Base-by-base conservation (phyloP, 2,797 vertebrate genomes). In the Phataginus tricuspis region DNA sequence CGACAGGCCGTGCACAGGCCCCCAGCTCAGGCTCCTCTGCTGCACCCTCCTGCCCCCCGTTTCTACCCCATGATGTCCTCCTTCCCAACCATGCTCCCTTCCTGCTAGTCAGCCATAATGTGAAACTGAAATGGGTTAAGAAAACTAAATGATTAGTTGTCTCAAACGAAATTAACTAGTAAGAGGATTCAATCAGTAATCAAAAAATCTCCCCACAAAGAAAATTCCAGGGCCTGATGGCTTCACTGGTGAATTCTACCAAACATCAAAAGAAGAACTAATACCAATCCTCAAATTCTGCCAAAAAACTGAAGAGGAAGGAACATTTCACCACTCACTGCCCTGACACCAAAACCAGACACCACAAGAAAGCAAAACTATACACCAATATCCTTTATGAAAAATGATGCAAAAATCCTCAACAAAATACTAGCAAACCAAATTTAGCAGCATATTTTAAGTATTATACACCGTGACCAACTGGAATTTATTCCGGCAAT, bases 111-210 rank as follows among this genome's bases (percentile, higher is more conserved):
- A n/a, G 59, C 15, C 12, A 59, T 27, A 87, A 74, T n/a, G 14
- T 31, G 29, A 82, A 82, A 85, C 14, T 63, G n/a, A 86, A 66
- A 85, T 57, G 55, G 37, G 29, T 42, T 42, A 84, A 68, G 51
- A 37, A 64, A 84, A 90, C 74, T 23, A 55, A 82, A 84, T 59
- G 29, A 1, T 0, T 49, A 75, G 69, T 63, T 75, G 11, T 88
- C n/a, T 71, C n/a, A 51, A 80, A 94, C 57, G 27, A n/a, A 61
- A 90, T 68, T 66, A 88, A 88, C 66, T n/a, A 91, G 31, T 53
- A 34, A 68, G 63, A 21, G 80, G 49, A 75, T 19, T 69, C 29
- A 7, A 69, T 63, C 11, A 39, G 69, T 69, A 18, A 94, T 7
- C 31, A 59, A 66, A 63, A 77, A 45, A 14, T 7, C 25, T 59